Conservation (phyloP, 2,888 invertebrate species). For the Pediacus dermestoides region DNA sequence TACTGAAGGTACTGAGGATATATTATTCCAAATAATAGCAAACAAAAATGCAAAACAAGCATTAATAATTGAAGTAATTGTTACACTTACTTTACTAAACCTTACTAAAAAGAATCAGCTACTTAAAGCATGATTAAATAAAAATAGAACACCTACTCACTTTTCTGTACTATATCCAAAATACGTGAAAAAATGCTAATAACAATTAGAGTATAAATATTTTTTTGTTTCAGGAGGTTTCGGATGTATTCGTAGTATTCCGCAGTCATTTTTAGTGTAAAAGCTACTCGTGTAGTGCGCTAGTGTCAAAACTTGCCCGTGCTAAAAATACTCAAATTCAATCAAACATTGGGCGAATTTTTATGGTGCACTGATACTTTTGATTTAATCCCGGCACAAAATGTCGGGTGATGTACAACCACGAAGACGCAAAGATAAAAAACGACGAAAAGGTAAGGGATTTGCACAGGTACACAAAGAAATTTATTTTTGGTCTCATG, state of each 20-base stretch:
- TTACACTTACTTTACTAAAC: no score
- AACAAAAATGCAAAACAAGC: no score
- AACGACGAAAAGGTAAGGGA: slow-evolving; percentile 72
- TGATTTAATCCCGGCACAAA: slow-evolving; percentile 41
- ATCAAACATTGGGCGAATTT: slow-evolving; percentile 15
- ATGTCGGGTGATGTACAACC: slow-evolving; percentile 88
- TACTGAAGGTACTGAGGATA: background rate
- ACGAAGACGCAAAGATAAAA: slow-evolving; percentile 81
- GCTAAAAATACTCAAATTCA: slow-evolving; percentile 19
- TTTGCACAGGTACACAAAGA: slow-evolving; percentile 14
- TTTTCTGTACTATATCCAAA: no score
- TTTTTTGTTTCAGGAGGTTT: slow-evolving; percentile 26
- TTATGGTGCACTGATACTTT: slow-evolving; percentile 28
- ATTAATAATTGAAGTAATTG: no score
- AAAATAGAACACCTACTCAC: no score
- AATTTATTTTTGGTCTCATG: slow-evolving; percentile 32
- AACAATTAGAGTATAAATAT: no score
- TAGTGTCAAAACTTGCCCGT: slow-evolving; percentile 17
- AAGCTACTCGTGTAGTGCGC: slow-evolving; percentile 15
- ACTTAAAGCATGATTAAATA: no score
- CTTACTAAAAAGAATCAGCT: no score
- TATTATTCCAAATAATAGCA: no score
- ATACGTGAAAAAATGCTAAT: no score
- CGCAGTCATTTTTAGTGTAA: slow-evolving; percentile 18
- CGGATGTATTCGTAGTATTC: slow-evolving; percentile 22